These are phyloP conservation scores for Casuarius casuarius DNA, from an alignment of 2,113 vertebrate species.

Conservation along the genomic window DNA sequence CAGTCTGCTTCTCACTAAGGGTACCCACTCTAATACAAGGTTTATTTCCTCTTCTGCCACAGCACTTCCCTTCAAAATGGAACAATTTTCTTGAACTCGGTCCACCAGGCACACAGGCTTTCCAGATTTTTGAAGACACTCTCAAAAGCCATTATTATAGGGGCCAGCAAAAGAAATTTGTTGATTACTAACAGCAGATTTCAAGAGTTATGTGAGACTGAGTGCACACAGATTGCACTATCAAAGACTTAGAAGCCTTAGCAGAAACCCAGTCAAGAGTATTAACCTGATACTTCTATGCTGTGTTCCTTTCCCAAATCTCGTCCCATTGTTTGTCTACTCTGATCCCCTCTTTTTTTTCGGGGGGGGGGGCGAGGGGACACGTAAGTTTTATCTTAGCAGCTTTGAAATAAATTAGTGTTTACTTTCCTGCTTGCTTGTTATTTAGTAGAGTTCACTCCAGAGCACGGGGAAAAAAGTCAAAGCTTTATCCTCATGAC, in stretches of 20 bases:
- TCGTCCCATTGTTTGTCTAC: accelerated
- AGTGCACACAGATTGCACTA: neutral
- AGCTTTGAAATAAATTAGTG: neutral
- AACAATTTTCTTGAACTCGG: neutral
- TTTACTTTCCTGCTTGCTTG: neutral
- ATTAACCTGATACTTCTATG: neutral
- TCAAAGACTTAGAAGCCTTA: neutral
- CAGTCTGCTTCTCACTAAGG: neutral
- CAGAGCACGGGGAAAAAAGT: accelerated
- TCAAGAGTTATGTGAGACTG: accelerated
- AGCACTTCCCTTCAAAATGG: accelerated
- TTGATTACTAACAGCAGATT: neutral
- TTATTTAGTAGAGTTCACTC: neutral
- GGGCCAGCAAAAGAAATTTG: neutral
- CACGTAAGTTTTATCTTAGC: neutral
- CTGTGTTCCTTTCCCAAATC: neutral
- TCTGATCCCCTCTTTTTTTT: neutral
- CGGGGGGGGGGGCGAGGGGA: accelerated
- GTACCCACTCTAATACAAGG: accelerated
- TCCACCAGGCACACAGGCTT: accelerated
- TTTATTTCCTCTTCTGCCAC: neutral
- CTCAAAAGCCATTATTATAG: neutral
- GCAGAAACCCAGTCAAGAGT: neutral
- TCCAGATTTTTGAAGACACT: neutral
- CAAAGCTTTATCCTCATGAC: neutral